These are phyloP conservation scores for Caenorhabditis imperialis DNA, from an alignment of 2,888 invertebrate genomes.

Conservation along the genomic window DNA sequence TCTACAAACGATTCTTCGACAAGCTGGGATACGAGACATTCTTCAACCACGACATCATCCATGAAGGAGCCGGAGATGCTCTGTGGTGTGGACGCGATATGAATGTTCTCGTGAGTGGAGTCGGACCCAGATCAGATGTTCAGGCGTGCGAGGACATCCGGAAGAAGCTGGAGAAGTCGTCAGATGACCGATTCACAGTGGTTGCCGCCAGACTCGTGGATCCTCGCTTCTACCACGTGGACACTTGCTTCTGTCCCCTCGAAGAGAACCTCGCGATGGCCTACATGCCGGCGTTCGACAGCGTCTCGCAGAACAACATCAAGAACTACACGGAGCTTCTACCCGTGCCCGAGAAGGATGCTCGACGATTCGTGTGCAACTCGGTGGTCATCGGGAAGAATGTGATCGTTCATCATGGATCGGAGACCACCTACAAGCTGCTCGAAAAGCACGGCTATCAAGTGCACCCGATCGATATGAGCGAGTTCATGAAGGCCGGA, in stretches of 20 bases:
- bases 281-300: constrained; percentile 71
- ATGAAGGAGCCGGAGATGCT: constrained; percentile 76
- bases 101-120: constrained; percentile 69
- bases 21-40: constrained; percentile 69
- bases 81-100: constrained; percentile 66
- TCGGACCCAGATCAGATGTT: constrained; percentile 73
- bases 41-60: constrained; percentile 60
- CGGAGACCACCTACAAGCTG: constrained; percentile 64
- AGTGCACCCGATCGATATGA: constrained; percentile 71
- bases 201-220: constrained; percentile 45
- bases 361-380: constrained; percentile 74
- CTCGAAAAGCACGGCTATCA: constrained; percentile 68
- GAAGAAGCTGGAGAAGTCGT: constrained; percentile 46
- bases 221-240: constrained; percentile 76
- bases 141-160: constrained; percentile 63
- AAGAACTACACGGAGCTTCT: constrained; percentile 68
- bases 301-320: constrained; percentile 69
- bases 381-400: constrained; percentile 73
- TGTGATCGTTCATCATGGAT: constrained; percentile 70
- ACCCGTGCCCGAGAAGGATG: constrained; percentile 70
- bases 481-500: constrained; percentile 76
- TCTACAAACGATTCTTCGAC: constrained; percentile 71
- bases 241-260: constrained; percentile 77
- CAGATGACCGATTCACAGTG: constrained; percentile 34
- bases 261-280: constrained; percentile 70